Conservation (phyloP, 2,888 invertebrate species). For the Epirrita christyi region DNA sequence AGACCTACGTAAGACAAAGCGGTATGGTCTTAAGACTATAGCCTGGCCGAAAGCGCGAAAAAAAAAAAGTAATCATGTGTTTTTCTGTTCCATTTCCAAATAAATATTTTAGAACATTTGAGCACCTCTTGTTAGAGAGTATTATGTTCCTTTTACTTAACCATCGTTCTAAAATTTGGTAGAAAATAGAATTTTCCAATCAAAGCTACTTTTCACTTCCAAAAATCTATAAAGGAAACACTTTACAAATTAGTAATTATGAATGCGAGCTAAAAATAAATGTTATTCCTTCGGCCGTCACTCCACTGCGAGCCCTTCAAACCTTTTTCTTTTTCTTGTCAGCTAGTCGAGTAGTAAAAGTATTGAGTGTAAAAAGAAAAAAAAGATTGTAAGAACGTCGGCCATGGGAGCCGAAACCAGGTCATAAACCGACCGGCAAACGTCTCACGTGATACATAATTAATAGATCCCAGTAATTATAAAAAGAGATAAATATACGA, state of each 20-base stretch:
- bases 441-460: conserved; percentile 33
- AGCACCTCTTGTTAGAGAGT: no score
- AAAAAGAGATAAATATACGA: conserved; percentile 18
- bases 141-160: no score
- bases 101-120: no score
- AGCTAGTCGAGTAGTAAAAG: conserved; percentile 74
- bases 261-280: conserved; percentile 36
- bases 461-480: conserved; percentile 34
- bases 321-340: conserved; percentile 53
- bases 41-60: no score
- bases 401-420: conserved; percentile 69
- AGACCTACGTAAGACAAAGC: no score
- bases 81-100: no score
- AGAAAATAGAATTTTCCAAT: background rate
- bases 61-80: no score
- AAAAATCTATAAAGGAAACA: no score
- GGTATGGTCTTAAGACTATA: no score
- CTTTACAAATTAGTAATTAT: conserved; percentile 24
- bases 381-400: conserved; percentile 45
- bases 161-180: no score
- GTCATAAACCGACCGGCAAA: conserved; percentile 65
- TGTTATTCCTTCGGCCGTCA: conserved; percentile 46
- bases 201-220: no score
- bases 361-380: conserved; percentile 63
- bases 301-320: conserved; percentile 44